These are phyloP conservation scores for Apantesis nais DNA, from an alignment of 2,888 invertebrate species.

Conservation along the genomic window DNA sequence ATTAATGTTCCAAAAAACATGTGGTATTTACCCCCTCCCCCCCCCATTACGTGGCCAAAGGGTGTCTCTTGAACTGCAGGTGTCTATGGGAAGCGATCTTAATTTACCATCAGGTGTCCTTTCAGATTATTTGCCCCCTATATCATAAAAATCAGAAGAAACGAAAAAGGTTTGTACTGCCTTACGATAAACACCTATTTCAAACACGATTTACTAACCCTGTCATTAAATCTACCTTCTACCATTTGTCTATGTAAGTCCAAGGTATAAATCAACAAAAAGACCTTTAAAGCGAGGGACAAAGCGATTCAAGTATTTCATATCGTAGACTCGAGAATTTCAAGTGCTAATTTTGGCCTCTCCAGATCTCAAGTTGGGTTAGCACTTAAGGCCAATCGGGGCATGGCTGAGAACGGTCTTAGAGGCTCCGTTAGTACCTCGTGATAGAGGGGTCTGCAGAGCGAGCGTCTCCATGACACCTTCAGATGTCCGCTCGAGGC, in stretches of 20 bases:
- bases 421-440: constrained; percentile 63
- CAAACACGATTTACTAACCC: too few species aligned
- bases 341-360: constrained; percentile 75
- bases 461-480: constrained; percentile 79
- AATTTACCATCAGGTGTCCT: too few species aligned
- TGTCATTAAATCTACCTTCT: background rate
- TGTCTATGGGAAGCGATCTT: too few species aligned
- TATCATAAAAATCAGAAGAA: too few species aligned
- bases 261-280: constrained; percentile 17
- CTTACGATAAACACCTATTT: too few species aligned
- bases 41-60: too few species aligned
- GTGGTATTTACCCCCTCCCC: too few species aligned
- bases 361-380: constrained; percentile 56
- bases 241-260: background rate
- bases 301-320: constrained; percentile 44
- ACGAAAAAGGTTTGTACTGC: too few species aligned
- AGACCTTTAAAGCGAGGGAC: constrained; percentile 27
- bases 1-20: too few species aligned
- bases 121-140: too few species aligned
- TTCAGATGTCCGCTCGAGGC: constrained; percentile 64
- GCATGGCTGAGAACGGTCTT: constrained; percentile 25
- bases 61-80: too few species aligned
- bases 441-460: constrained; percentile 46
- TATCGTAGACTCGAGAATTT: constrained; percentile 47
- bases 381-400: constrained; percentile 72